Evolutionary conservation across 2,888 invertebrate genomes (phyloP).

Genomic region (Cylloceria caligata): DNA sequence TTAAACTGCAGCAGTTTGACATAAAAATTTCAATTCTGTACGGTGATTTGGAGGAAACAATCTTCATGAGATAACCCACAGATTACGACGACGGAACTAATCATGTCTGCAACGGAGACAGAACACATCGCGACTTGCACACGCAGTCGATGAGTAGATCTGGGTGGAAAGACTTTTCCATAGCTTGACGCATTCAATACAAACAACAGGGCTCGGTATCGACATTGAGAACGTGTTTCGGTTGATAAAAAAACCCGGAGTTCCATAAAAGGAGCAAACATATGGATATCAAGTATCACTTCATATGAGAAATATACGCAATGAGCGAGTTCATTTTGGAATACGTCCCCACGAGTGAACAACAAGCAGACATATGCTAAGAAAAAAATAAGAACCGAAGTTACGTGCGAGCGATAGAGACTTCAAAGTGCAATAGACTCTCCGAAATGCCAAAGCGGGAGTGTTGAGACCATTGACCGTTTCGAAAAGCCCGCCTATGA

Average conservation of each 20-base stretch:
- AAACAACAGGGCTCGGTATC: conserved; percentile 22
- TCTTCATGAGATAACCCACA: conserved; percentile 78
- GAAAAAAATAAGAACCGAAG: conserved; percentile 36
- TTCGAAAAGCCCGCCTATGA: too few relatives aligned
- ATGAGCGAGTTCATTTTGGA: conserved; percentile 25
- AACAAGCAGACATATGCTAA: conserved; percentile 35
- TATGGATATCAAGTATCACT: conserved; percentile 41
- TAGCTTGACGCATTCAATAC: conserved; percentile 10
- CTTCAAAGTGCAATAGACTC: conserved; percentile 20
- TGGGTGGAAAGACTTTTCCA: conserved; percentile 19
- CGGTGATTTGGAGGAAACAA: conserved; percentile 75
- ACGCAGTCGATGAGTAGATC: conserved; percentile 1
- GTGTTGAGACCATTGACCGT: conserved; percentile 44
- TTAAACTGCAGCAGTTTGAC: conserved; percentile 74
- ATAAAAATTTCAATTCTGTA: conserved; percentile 77
- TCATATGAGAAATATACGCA: conserved; percentile 32
- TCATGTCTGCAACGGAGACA: conserved; percentile 66
- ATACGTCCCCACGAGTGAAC: conserved; percentile 27
- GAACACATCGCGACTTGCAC: conserved; percentile 13
- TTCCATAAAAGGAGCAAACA: conserved; percentile 47
- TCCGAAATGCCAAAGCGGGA: conserved; percentile 55
- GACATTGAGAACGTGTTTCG: conserved; percentile 41
- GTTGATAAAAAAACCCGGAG: conserved; percentile 37
- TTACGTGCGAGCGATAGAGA: conserved; percentile 27
- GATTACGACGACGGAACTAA: conserved; percentile 35